These are phyloP conservation scores for Butorides virescens DNA, from an alignment of 2,113 vertebrate species.

Conservation along the genomic window DNA sequence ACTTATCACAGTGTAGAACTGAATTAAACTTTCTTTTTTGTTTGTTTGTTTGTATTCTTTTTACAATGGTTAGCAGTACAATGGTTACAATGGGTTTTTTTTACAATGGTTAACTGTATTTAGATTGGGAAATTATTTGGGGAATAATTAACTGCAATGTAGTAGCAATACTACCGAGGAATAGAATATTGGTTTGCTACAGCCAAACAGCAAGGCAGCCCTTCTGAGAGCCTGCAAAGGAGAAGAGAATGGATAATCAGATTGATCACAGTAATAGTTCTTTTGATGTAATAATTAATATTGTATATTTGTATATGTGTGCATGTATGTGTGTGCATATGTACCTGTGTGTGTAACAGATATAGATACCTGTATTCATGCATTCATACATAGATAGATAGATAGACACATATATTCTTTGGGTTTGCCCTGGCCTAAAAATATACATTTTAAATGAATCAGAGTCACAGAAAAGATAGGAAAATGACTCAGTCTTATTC, in stretches of 20 bases:
- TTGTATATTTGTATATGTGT: neutral
- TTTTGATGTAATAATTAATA: neutral
- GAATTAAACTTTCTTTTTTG: neutral
- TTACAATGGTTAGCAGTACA: neutral
- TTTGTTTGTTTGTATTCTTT: neutral
- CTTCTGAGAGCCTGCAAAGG: neutral
- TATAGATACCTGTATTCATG: neutral
- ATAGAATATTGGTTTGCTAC: neutral
- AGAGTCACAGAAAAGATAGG: neutral
- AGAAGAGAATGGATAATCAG: neutral
- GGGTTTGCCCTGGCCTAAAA: neutral
- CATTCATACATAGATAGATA: neutral
- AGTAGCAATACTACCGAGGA: neutral
- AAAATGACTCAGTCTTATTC: neutral
- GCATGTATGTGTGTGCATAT: neutral
- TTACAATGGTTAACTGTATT: neutral
- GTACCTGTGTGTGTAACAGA: fast-evolving
- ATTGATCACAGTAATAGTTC: neutral
- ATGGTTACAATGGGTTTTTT: neutral
- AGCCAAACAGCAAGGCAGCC: neutral
- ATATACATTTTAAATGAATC: neutral
- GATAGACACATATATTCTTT: neutral
- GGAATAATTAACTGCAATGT: neutral
- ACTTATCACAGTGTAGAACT: neutral
- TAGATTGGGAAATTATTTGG: neutral